Base-by-base conservation (phyloP, 1,140 invertebrate species). In the Amyelois transitella region DNA sequence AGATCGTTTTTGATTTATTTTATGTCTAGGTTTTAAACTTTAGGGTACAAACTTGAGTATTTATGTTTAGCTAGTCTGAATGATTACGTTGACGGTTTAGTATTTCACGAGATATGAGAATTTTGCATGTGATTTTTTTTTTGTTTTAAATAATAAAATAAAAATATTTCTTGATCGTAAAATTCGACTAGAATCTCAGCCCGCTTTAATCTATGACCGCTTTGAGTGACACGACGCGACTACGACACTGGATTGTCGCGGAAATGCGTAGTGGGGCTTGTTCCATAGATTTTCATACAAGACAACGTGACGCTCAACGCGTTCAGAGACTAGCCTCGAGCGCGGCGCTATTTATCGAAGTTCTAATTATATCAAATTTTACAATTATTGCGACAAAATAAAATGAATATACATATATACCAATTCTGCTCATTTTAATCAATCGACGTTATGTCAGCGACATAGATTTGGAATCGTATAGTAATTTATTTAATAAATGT, bases 401-500 rank as follows among this genome's bases (percentile, higher is more conserved):
- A 50, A 49, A 55, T 18, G 18, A 48, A 43, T 43, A 58, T n/a
- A n/a, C n/a, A n/a, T n/a, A n/a, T n/a, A 58, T 18, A 51, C 14
- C 49, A 59, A 45, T 61, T 62, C 55, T 65, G 60, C 58, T 67
- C 58, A 60, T 74, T 64, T 62, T 19, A 62, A 58, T 21, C 20
- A 48, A 72, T 57, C 60, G 24, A 70, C 61, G 38, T 48, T 66
- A 65, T n/a, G n/a, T 69, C 49, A 20, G 51, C 68, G 58, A 61
- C 63, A 67, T 68, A 65, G 66, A 69, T 68, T 76, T 62, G 58
- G 56, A 57, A 66, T 65, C 59, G 63, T 66, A 57, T 71, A 55
- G 65, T 77, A 66, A 78, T 75, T 83, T 80, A 80, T 81, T 81
- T 72, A 65, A 69, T 62, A 74, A 72, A 61, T 81, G 77, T 81